Evolutionary conservation across 2,797 vertebrate genomes (phyloP).

Genomic region (Onychomys leucogaster): DNA sequence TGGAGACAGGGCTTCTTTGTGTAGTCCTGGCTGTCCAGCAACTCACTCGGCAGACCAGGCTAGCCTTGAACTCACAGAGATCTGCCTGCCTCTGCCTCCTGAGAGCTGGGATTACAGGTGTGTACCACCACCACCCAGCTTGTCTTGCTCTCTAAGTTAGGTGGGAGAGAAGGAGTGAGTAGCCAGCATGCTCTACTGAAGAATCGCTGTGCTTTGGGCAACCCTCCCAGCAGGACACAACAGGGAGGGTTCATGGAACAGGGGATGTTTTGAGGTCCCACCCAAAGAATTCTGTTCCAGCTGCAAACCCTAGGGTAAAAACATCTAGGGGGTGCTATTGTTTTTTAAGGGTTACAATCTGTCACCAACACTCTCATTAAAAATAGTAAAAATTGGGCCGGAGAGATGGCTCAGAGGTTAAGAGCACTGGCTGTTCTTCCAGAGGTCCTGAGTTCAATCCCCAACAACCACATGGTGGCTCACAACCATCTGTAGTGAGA

Average conservation of each 20-base stretch:
- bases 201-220: neutral
- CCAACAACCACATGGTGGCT: no score
- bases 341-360: neutral
- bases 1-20: neutral
- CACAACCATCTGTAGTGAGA: no score
- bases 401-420: no score
- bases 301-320: no score
- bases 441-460: no score
- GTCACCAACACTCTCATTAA: conserved; percentile 43
- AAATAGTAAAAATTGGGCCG: no score
- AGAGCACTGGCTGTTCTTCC: no score
- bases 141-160: neutral
- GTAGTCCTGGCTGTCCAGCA: neutral
- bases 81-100: neutral
- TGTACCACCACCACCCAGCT: neutral
- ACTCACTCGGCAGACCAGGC: neutral
- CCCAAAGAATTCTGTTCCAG: conserved; percentile 14
- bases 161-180: neutral
- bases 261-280: neutral
- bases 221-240: neutral
- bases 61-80: neutral
- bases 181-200: neutral
- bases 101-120: no score
- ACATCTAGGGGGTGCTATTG: neutral
- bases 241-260: neutral